phyloP scores from a whole-genome alignment of 2,888 invertebrate species.

The Drosophila recens region DNA sequence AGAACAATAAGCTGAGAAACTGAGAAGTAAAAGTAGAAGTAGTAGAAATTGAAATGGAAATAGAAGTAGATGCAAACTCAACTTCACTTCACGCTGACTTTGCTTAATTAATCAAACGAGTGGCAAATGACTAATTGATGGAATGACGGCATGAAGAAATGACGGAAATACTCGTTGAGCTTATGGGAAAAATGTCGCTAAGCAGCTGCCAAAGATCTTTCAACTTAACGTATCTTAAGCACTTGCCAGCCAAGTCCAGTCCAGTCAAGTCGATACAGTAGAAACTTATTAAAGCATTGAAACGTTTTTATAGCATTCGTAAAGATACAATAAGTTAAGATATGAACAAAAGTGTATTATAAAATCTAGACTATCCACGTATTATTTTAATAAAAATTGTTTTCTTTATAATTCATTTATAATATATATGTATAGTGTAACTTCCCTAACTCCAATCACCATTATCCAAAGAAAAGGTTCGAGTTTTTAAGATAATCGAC shows the following conservation, averaged over 20 bases:
- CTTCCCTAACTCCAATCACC: too few relatives aligned
- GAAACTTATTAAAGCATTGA: not conserved
- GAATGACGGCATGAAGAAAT: slow-evolving; percentile 20
- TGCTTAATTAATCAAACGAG: slow-evolving; percentile 31
- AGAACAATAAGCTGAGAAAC: slow-evolving; percentile 23
- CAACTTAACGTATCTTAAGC: slow-evolving; percentile 37
- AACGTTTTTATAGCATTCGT: not conserved
- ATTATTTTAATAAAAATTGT: too few relatives aligned
- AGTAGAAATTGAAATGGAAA: not conserved
- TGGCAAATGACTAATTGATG: slow-evolving; percentile 34
- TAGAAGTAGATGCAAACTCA: not conserved
- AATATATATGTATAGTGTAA: too few relatives aligned
- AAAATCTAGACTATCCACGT: too few relatives aligned
- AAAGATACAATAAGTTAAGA: too few relatives aligned
- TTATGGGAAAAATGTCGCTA: slow-evolving; percentile 23
- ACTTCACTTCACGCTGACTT: slow-evolving; percentile 22
- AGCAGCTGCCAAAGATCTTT: slow-evolving; percentile 19
- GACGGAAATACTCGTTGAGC: slow-evolving; percentile 23
- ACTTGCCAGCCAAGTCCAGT: slow-evolving; percentile 11
- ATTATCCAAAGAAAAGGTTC: too few relatives aligned
- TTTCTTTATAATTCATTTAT: too few relatives aligned
- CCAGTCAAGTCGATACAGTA: slow-evolving; percentile 9
- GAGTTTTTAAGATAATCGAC: too few relatives aligned
- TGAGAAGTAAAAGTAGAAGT: not conserved
- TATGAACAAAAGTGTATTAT: too few relatives aligned